Evolutionary conservation across 1,140 invertebrate species (phyloP).

Genomic region (Apolygus lucorum): DNA sequence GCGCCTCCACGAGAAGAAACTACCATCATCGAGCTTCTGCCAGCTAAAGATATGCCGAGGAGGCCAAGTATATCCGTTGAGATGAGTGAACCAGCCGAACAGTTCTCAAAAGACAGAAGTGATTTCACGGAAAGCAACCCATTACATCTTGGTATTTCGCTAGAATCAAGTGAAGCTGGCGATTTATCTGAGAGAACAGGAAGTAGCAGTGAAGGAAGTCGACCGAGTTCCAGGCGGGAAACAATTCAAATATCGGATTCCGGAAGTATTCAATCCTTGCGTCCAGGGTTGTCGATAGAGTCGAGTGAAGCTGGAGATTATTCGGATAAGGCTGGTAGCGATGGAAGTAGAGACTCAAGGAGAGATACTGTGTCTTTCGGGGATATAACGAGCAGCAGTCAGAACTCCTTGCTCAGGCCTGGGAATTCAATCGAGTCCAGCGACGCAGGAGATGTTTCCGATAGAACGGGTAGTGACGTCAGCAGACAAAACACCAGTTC

Average conservation of each 20-base stretch:
- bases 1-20: conserved; percentile 22
- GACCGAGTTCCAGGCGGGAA: conserved; percentile 32
- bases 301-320: conserved; percentile 31
- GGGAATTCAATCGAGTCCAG: conserved; percentile 54
- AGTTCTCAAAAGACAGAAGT: conserved; percentile 7
- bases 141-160: conserved; percentile 43
- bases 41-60: conserved; percentile 30
- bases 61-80: conserved; percentile 36
- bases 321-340: conserved; percentile 30
- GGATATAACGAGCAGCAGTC: conserved; percentile 32
- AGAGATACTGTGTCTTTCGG: conserved; percentile 35
- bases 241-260: conserved; percentile 33
- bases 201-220: conserved; percentile 33
- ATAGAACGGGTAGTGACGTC: conserved; percentile 45
- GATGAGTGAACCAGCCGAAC: conserved; percentile 31
- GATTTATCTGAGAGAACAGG: conserved; percentile 47
- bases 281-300: conserved; percentile 32
- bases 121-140: conserved; percentile 15
- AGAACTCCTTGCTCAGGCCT: conserved; percentile 33
- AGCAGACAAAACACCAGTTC: conserved; percentile 35
- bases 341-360: conserved; percentile 32
- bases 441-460: conserved; percentile 48
- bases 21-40: conserved; percentile 31
- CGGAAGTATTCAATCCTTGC: conserved; percentile 31
- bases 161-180: conserved; percentile 51